Evolutionary conservation across 2,113 vertebrate genomes (phyloP), one percentile per base, ranked within the genome.

Genomic region (Cheirogaleus medius): DNA sequence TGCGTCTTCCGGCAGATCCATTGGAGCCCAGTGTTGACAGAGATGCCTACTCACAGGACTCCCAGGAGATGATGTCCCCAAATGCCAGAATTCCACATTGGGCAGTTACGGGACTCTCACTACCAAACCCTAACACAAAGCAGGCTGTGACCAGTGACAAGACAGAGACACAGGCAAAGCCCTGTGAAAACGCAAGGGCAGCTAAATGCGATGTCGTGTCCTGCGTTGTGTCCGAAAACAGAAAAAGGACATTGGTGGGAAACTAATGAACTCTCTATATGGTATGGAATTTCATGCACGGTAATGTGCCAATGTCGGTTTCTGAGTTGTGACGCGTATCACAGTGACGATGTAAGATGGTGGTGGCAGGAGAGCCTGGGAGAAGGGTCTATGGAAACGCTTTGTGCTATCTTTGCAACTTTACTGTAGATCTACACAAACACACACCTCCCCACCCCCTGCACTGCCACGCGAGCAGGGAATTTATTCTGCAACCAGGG

Each of bases 141-240:
- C n/a, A 39, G 56, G 2, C 8, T 17, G n/a, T 42, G 68, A 29
- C 14, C 32, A 6, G 27, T 5, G 23, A 23, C 6, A 68, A 63
- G 8, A 42, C 1, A 54, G 74, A 69, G 27, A 49, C 2, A 68
- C 3, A 64, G 56, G 42, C 18, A 42, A 47, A 42, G 32, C n/a
- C 32, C 13, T 64, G 0, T 3, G 29, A 23, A 89, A 82, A 18
- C 32, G 7, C 0, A 0, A 52, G n/a, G 9, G 7, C 8, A 42
- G 25, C 8, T 42, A 17, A 25, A 10, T 20, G 10, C 17, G 14
- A 0, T 0, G 8, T 1, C 47, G 18, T 10, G 14, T 25, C 81
- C 27, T n/a, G 27, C 34, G 3, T 10, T n/a, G 8, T 18, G 6
- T 77, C 12, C 52, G 82, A 34, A 20, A 64, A 34, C 15, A 15